Conservation (phyloP, 2,888 invertebrate species). For the Luperina nickerlii region DNA sequence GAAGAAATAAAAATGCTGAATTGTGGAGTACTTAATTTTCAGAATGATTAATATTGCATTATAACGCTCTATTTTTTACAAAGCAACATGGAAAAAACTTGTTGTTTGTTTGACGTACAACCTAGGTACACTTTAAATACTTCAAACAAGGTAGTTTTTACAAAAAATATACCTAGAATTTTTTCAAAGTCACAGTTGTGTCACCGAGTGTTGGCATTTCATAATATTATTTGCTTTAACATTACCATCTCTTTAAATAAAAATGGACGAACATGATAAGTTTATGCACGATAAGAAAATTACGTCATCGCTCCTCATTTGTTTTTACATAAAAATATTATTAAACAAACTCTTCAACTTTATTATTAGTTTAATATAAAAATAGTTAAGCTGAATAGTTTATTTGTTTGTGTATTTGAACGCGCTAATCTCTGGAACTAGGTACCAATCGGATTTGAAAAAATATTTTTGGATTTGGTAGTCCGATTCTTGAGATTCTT, state of each 20-base stretch:
- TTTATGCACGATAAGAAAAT: conserved; percentile 38
- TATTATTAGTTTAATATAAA: too few species aligned
- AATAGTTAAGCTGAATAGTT: too few species aligned
- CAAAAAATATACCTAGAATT: neutral
- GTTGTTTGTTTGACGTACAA: neutral
- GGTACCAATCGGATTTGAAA: too few species aligned
- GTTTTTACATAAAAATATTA: conserved; percentile 24
- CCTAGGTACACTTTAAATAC: neutral
- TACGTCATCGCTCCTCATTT: conserved; percentile 9
- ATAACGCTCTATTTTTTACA: neutral
- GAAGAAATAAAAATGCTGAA: neutral
- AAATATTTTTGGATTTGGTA: too few species aligned
- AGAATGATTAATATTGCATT: neutral
- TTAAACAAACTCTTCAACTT: neutral
- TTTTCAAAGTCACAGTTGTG: neutral
- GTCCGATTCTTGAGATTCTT: too few species aligned
- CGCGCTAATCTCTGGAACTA: too few species aligned
- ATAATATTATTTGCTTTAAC: conserved; percentile 28
- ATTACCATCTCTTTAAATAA: conserved; percentile 23
- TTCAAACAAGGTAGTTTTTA: neutral
- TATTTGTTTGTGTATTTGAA: too few species aligned
- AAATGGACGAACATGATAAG: conserved; percentile 35
- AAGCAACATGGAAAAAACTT: neutral
- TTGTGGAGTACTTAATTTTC: neutral
- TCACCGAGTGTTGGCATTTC: conserved; percentile 14